Conservation (phyloP, 1,140 invertebrate species). For the Drosophila sechellia region DNA sequence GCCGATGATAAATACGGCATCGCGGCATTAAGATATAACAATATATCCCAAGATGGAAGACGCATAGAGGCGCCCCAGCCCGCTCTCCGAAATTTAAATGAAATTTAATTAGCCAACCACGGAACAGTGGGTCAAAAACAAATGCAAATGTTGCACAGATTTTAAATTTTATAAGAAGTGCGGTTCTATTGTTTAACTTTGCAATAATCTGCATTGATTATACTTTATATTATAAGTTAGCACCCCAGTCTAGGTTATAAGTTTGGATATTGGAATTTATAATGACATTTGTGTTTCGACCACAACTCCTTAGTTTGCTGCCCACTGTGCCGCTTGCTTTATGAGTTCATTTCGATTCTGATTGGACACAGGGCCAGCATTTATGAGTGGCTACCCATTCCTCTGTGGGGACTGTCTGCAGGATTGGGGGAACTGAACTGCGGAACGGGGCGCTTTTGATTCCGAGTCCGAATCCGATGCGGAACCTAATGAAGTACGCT, state of each 20-base stretch:
- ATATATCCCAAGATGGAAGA: slow-evolving; percentile 48
- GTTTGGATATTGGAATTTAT: too few species aligned
- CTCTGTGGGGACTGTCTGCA: slow-evolving; percentile 1
- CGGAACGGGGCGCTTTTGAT: not conserved
- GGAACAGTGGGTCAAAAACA: slow-evolving; percentile 13
- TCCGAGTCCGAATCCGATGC: slow-evolving; percentile 21
- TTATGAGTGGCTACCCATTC: slow-evolving; percentile 38
- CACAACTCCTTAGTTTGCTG: not conserved
- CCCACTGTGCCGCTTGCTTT: slow-evolving; percentile 26
- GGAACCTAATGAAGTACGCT: slow-evolving; percentile 61
- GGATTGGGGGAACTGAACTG: not conserved
- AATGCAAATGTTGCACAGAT: not conserved
- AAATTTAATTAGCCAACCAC: slow-evolving; percentile 33
- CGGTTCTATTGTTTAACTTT: too few species aligned
- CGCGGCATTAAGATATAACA: slow-evolving; percentile 65
- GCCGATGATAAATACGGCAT: slow-evolving; percentile 58
- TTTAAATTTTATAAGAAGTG: not conserved
- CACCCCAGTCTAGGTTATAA: too few species aligned
- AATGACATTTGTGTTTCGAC: too few species aligned
- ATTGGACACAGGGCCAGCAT: slow-evolving; percentile 30
- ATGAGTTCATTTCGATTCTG: slow-evolving; percentile 38
- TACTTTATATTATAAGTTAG: too few species aligned
- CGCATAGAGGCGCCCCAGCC: slow-evolving; percentile 40
- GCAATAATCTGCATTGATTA: too few species aligned
- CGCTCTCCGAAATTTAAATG: slow-evolving; percentile 32